phyloP scores from a whole-genome alignment of 1,140 invertebrate species.

The Stegodyphus mimosarum region DNA sequence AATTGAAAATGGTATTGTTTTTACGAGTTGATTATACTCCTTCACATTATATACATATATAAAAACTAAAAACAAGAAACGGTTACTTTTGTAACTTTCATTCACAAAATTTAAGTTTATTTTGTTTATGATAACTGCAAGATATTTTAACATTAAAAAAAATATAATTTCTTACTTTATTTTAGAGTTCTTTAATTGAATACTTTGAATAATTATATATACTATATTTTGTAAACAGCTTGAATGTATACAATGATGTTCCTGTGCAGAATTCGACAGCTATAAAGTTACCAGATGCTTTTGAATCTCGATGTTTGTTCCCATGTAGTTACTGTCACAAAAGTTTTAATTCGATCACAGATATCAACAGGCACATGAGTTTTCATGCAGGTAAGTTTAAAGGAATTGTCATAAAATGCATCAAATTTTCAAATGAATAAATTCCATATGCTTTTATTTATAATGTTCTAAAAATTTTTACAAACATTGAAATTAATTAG shows the following conservation, averaged over 20 bases:
- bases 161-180: not conserved
- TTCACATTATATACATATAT: too few relatives aligned
- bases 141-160: not conserved
- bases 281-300: slow-evolving; percentile 42
- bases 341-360: slow-evolving; percentile 69
- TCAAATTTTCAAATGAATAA: not conserved
- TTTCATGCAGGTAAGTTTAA: slow-evolving; percentile 70
- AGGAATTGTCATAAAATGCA: not conserved
- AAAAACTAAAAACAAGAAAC: too few relatives aligned
- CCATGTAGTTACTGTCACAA: slow-evolving; percentile 70
- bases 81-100: too few relatives aligned
- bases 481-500: too few relatives aligned
- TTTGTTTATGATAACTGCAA: not conserved
- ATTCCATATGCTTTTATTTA: too few relatives aligned
- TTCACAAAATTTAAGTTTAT: not conserved
- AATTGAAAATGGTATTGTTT: too few relatives aligned
- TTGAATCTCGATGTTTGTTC: slow-evolving; percentile 65
- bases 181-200: too few relatives aligned
- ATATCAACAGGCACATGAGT: slow-evolving; percentile 71
- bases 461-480: too few relatives aligned
- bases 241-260: slow-evolving; percentile 27
- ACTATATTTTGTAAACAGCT: slow-evolving; percentile 1
- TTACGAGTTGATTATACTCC: too few relatives aligned
- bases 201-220: not conserved
- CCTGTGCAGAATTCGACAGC: slow-evolving; percentile 7